These are phyloP conservation scores for Callosobruchus maculatus DNA, from an alignment of 2,888 invertebrate species.

Conservation along the genomic window DNA sequence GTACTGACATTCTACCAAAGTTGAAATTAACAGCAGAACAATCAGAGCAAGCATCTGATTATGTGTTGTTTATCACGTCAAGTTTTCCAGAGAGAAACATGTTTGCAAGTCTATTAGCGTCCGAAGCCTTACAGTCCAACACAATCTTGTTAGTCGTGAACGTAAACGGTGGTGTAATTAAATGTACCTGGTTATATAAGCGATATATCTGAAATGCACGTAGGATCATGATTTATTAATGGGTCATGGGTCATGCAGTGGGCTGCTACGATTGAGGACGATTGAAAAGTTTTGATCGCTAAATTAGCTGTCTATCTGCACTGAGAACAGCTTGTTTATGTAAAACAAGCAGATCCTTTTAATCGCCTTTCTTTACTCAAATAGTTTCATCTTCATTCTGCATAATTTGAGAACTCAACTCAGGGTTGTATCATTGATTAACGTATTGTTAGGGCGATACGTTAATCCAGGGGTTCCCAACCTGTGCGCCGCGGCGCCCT, in stretches of 20 bases:
- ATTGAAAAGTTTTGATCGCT: not conserved
- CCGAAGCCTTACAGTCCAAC: not conserved
- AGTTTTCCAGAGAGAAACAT: not conserved
- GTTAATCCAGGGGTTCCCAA: too few species aligned
- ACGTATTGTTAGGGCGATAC: too few species aligned
- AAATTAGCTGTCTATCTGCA: too few species aligned
- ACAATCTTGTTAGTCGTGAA: not conserved
- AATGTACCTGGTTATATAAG: not conserved
- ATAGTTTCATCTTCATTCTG: too few species aligned
- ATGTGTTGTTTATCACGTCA: not conserved
- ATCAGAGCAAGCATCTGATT: not conserved
- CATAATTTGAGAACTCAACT: too few species aligned
- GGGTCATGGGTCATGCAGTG: not conserved
- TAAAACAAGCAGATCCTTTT: too few species aligned
- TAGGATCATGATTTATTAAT: not conserved
- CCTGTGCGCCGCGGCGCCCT: too few species aligned
- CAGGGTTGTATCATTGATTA: too few species aligned
- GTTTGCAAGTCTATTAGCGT: not conserved
- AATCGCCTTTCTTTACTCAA: too few species aligned
- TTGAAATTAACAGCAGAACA: not conserved
- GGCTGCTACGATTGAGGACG: not conserved
- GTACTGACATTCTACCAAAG: constrained; percentile 6
- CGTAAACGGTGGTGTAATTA: not conserved
- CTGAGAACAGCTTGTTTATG: too few species aligned
- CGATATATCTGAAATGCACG: not conserved